Evolutionary conservation across 2,113 vertebrate genomes (phyloP), one percentile per base, ranked within the genome.

Genomic region (Murina feae): DNA sequence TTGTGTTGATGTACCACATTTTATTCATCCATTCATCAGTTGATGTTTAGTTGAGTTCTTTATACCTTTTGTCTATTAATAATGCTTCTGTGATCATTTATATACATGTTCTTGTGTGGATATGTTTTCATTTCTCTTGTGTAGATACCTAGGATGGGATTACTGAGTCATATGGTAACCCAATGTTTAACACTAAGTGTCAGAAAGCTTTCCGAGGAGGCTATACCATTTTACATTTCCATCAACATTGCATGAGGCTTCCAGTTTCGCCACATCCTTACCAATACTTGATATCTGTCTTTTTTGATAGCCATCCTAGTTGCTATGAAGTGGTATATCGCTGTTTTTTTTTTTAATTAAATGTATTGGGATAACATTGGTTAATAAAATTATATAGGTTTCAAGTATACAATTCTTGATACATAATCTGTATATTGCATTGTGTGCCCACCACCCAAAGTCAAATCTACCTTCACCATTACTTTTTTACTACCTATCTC

Each of bases 111-210:
- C 79, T 85, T 89, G 30, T 68, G 14, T 85, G 18, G 30, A 63
- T 89, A 49, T 87, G 51, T 92, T 90, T 89, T 81, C 10, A 65
- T 87, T 76, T 81, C 49, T 93, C 63, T 92, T 93, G 60, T 47
- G 14, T 53, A 75, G 66, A 39, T 89, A 63, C 42, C 44, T 84
- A 88, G 65, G 35, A 95, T 82, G 30, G 49, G 68, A 89, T 89
- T 76, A 35, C 30, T 66, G 20, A 39, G 5, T 92, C 28, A n/a
- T 60, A 80, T 74, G 47, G 30, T 89, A 74, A 74, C 17, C 80
- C 49, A 85, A 35, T 82, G 32, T 66, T 90, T 83, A 91, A 55
- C 44, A 47, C 44, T 53, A 72, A 69, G 17, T 86, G 66, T 30
- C 68, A 53, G 37, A 49, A 35, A 51, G 42, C n/a, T 89, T 86